Percentiles rank a stretch among this genome's conserved stretches.
phyloP scores from a whole-genome alignment of 53 echinoderm and acorn worm genomes.

The Patiria pectinifera region DNA sequence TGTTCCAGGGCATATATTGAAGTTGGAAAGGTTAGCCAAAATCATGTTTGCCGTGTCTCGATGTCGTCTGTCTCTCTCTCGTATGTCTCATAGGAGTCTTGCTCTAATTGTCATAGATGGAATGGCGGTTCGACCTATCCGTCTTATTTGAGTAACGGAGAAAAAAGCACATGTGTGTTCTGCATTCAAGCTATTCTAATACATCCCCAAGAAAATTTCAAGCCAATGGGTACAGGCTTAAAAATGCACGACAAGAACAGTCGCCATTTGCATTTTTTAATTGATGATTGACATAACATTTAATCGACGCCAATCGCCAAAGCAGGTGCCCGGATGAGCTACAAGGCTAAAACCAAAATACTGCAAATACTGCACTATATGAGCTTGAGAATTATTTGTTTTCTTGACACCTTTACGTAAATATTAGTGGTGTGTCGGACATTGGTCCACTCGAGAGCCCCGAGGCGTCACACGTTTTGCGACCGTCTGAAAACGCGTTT shows the following conservation, averaged over 20 bases:
- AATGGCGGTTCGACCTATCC: constrained; percentile 6
- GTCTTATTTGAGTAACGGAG: background rate
- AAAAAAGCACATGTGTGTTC: background rate
- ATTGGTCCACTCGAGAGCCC: background rate
- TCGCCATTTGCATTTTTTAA: too few species aligned
- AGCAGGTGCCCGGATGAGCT: background rate
- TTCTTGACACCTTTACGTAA: background rate
- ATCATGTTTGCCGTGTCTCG: background rate
- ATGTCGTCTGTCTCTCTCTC: background rate
- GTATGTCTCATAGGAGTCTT: background rate
- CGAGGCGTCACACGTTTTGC: background rate
- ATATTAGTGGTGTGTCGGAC: background rate
- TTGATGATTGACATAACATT: too few species aligned
- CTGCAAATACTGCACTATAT: background rate
- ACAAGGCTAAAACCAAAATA: background rate
- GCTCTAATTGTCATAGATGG: constrained; percentile 22
- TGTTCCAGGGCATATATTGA: background rate
- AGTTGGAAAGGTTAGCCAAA: background rate
- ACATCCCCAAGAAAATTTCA: too few species aligned
- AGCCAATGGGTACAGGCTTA: too few species aligned
- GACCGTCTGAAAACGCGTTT: background rate
- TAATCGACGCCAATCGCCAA: too few species aligned
- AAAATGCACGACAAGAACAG: too few species aligned
- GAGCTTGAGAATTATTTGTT: background rate
- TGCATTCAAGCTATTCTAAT: background rate